phyloP scores from a whole-genome alignment of 2,113 vertebrate species.

The Megaceryle torquata region DNA sequence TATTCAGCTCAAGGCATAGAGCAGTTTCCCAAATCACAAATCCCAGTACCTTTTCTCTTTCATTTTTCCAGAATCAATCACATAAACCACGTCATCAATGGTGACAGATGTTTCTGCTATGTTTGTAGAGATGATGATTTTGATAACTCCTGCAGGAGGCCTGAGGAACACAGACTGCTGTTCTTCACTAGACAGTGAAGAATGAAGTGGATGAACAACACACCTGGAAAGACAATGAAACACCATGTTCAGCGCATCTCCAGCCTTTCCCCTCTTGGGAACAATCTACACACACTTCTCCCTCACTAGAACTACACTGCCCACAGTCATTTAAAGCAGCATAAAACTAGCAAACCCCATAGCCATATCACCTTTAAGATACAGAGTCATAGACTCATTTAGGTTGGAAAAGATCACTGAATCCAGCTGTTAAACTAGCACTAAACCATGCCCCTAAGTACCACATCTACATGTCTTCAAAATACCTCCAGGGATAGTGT shows the following conservation, averaged over 20 bases:
- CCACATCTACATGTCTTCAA: neutral
- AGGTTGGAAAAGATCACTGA: neutral
- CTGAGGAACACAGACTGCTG: slow-evolving; percentile 92
- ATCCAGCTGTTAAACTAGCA: neutral
- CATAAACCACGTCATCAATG: slow-evolving; percentile 95
- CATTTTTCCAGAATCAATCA: slow-evolving; percentile 97
- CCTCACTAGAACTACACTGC: neutral
- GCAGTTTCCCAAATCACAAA: neutral
- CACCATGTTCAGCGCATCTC: neutral
- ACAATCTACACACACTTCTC: neutral
- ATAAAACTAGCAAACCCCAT: neutral
- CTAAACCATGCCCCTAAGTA: neutral
- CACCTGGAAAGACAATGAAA: slow-evolving; percentile 77
- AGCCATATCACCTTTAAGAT: neutral
- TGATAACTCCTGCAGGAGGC: slow-evolving; percentile 85
- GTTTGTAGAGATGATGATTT: slow-evolving; percentile 98
- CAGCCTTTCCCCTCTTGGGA: neutral
- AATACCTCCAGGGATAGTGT: neutral
- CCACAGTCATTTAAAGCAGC: neutral
- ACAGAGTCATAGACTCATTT: neutral
- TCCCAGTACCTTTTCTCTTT: slow-evolving; percentile 90
- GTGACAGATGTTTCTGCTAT: slow-evolving; percentile 97
- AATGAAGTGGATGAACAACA: slow-evolving; percentile 92
- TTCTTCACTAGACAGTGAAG: slow-evolving; percentile 92
- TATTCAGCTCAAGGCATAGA: neutral